Percentiles rank a stretch among this genome's conserved stretches.
Conservation (phyloP, 2,888 invertebrate genomes). For the Cryptocephalus moraei region DNA sequence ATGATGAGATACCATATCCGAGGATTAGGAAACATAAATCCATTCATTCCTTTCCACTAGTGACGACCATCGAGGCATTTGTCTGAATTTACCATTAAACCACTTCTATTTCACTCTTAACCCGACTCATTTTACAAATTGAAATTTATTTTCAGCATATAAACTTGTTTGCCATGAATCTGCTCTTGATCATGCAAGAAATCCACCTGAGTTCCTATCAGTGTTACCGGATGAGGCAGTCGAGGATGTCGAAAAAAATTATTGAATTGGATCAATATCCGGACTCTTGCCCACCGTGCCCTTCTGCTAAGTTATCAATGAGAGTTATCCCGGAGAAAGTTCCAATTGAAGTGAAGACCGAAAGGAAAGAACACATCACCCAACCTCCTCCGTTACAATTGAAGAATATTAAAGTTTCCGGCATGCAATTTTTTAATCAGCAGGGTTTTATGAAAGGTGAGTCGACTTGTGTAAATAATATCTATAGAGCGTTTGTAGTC, state of each 20-base stretch:
- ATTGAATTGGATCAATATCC: constrained; percentile 48
- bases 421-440: constrained; percentile 46
- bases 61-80: constrained; percentile 25
- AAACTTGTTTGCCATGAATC: constrained; percentile 53
- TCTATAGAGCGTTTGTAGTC: not conserved
- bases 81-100: constrained; percentile 15
- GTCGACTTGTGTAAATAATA: constrained; percentile 2
- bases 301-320: constrained; percentile 39
- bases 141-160: constrained; percentile 45
- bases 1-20: not conserved
- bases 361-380: constrained; percentile 10
- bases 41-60: constrained; percentile 20
- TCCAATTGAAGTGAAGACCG: constrained; percentile 13
- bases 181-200: constrained; percentile 57
- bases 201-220: constrained; percentile 65
- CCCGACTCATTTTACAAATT: too few relatives aligned
- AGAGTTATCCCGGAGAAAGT: constrained; percentile 18
- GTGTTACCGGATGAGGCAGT: constrained; percentile 71
- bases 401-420: constrained; percentile 29
- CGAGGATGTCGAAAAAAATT: constrained; percentile 59
- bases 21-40: constrained; percentile 18
- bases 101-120: too few relatives aligned
- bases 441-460: constrained; percentile 46
- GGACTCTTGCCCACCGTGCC: constrained; percentile 50
- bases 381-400: not conserved